phyloP scores from a whole-genome alignment of 2,797 vertebrate species.

The Tiaroga cobitis region DNA sequence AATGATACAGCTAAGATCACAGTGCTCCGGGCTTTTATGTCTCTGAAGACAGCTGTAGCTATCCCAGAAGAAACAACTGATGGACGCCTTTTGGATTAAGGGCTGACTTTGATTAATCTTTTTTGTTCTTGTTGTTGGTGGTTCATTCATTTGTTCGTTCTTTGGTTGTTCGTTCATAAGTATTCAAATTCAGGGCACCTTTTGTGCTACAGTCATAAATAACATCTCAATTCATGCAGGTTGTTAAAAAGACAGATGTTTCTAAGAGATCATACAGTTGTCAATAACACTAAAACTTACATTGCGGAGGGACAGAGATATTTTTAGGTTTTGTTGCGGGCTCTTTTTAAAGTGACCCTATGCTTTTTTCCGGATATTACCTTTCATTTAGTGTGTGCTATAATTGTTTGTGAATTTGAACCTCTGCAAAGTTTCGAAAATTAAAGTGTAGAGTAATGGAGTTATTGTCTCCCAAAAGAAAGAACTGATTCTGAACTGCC shows the following conservation, averaged over 20 bases:
- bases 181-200: neutral
- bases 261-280: neutral
- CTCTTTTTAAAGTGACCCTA: neutral
- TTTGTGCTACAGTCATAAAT: neutral
- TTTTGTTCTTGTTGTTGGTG: neutral
- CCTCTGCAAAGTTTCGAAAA: neutral
- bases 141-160: neutral
- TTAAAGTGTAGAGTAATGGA: neutral
- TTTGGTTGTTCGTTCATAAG: neutral
- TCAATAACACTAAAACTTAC: neutral
- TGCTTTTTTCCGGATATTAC: neutral
- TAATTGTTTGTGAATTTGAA: neutral
- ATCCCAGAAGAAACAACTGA: slow-evolving; percentile 76
- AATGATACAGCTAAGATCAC: slow-evolving; percentile 85
- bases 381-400: neutral
- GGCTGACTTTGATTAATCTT: slow-evolving; percentile 33
- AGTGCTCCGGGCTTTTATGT: slow-evolving; percentile 85
- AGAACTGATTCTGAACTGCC: too few species aligned
- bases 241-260: neutral
- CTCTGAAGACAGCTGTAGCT: slow-evolving; percentile 81
- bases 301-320: neutral
- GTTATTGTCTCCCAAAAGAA: neutral
- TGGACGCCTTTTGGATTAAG: slow-evolving; percentile 83
- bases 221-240: neutral
- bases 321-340: neutral